Percentiles rank a stretch among this genome's conserved stretches.
Conservation (phyloP, 2,113 vertebrate genomes). For the Montifringilla adamsi region DNA sequence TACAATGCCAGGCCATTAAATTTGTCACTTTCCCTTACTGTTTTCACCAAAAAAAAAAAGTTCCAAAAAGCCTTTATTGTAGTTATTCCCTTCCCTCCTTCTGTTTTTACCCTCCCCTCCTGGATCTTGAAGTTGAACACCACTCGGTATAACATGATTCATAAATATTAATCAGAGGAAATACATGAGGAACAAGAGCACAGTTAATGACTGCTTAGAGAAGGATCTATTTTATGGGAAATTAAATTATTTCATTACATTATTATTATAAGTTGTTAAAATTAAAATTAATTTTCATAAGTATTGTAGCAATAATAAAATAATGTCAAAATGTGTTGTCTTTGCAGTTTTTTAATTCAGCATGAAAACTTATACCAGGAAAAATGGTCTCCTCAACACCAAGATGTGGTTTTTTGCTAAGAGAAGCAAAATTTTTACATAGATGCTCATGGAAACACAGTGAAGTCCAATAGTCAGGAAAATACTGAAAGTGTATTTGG, state of each 20-base stretch:
- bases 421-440: neutral
- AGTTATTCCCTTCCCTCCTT: neutral
- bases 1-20: neutral
- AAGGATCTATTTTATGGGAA: neutral
- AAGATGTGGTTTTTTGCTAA: neutral
- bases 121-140: neutral
- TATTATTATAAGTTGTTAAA: conserved; percentile 29
- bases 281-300: conserved; percentile 48
- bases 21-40: neutral
- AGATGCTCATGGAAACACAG: neutral
- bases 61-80: neutral
- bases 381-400: neutral
- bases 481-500: neutral
- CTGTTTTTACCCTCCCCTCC: neutral
- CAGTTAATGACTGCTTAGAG: conserved; percentile 22
- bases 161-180: conserved; percentile 45
- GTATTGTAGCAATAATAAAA: conserved; percentile 14
- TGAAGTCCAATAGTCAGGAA: neutral
- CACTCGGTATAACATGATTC: neutral
- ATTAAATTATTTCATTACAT: neutral
- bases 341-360: conserved; percentile 24
- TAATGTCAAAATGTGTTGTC: conserved; percentile 39
- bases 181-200: neutral
- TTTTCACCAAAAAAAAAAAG: neutral
- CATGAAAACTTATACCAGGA: neutral